phyloP scores from a whole-genome alignment of 1,140 invertebrate genomes.

The Zeugodacus cucurbitae region DNA sequence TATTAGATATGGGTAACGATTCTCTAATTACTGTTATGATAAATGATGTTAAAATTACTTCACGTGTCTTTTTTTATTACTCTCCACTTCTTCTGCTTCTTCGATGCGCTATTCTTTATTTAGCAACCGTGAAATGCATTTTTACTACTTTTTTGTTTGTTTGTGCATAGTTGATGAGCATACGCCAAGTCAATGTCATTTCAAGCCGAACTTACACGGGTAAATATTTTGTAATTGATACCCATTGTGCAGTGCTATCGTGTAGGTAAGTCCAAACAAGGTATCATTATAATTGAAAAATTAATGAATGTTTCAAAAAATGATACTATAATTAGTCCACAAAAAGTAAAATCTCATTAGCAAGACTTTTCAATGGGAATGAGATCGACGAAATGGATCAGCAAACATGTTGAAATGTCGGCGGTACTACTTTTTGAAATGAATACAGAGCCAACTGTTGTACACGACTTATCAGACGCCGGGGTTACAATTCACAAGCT shows the following conservation, averaged over 20 bases:
- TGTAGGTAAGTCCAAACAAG: not conserved
- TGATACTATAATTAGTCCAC: not conserved
- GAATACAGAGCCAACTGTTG: too few species aligned
- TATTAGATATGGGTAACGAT: conserved; percentile 37
- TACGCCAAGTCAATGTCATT: not conserved
- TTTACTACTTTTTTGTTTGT: not conserved
- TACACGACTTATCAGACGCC: too few species aligned
- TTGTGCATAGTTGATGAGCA: not conserved
- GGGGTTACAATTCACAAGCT: too few species aligned
- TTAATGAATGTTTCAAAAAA: not conserved
- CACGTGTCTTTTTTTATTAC: not conserved
- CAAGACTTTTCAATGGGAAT: not conserved
- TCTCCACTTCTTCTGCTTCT: not conserved
- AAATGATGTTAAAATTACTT: conserved; percentile 19
- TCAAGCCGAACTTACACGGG: not conserved
- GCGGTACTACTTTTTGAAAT: too few species aligned
- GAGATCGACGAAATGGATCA: not conserved
- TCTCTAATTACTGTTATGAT: conserved; percentile 33
- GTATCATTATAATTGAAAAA: not conserved
- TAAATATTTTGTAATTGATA: conserved; percentile 9
- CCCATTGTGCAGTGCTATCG: not conserved
- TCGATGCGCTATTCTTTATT: not conserved
- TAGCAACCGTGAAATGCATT: conserved; percentile 12
- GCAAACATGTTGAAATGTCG: not conserved
- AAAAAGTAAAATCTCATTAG: not conserved